Base-by-base conservation (phyloP, 2,797 vertebrate species). In the Hemibagrus guttatus region DNA sequence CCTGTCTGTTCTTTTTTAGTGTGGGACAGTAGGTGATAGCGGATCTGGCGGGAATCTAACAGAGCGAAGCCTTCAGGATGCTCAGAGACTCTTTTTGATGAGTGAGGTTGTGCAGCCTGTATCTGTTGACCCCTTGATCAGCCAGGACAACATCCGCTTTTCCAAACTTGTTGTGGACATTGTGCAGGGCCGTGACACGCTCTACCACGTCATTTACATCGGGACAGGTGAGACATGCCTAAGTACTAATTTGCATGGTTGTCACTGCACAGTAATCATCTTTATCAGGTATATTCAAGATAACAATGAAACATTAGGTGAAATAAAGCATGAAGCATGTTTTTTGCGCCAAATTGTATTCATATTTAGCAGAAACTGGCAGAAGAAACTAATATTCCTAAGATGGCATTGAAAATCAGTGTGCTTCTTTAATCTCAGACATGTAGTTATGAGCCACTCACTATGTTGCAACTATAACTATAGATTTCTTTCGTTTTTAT, bases 11-110 rank as follows among this genome's bases (percentile, higher is more conserved):
- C 21, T 80, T 23, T 61, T 54, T 58, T 88, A 96, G 98, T 99
- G 98, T 13, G 97, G 97, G 68, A 98, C 97, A 0, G 90, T 98
- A 92, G 97, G 98, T 89, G 97, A 98, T 90, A 96, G 96, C 2
- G 96, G 97, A 0, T 93, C 95, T 0, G 96, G 97, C 8, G 92
- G 94, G 88, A 98, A 98, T 93, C 94, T 98, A 92, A 99, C 97
- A 0, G 97, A 98, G 84, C 95, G 97, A 84, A 98, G 96, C 92
- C 97, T 99, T 86, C 98, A 99, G 89, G 97, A 99, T 3, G 98
- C 98, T 58, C 98, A 98, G 92, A 96, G 96, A 39, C 98, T 98
- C 93, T 97, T 98, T 88, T 94, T 99, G 89, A 98, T 98, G 97
- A 97, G 97, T 0, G 97, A 98, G 0, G 97, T 98, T 9, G 94